Conservation (phyloP, 2,888 invertebrate genomes). For the Tenthredo livida region DNA sequence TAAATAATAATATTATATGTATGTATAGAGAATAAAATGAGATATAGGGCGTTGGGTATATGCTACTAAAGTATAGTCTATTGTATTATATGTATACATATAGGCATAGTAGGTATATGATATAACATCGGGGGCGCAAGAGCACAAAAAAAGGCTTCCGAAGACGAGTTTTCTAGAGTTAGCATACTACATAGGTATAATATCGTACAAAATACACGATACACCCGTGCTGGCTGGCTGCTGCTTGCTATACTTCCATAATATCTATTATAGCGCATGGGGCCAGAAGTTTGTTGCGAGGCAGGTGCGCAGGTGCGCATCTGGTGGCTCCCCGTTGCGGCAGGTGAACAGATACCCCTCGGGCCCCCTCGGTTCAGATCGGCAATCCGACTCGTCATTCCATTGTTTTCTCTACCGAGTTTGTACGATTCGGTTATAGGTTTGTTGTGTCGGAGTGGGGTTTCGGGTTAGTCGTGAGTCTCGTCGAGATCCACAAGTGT, state of each 20-base stretch:
- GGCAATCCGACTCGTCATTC: conserved; percentile 47
- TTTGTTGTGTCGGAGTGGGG: conserved; percentile 46
- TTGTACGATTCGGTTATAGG: conserved; percentile 35
- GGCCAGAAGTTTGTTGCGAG: conserved; percentile 22
- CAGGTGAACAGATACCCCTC: conserved; percentile 65
- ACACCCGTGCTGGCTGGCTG: too few species aligned
- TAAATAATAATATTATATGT: neutral
- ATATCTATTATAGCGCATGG: conserved; percentile 10
- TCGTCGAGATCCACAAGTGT: conserved; percentile 53
- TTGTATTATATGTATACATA: neutral
- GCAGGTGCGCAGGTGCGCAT: conserved; percentile 52
- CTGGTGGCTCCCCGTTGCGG: conserved; percentile 72
- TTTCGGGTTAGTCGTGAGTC: conserved; percentile 38
- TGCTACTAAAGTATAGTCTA: neutral
- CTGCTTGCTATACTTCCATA: conserved; percentile 1
- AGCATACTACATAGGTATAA: neutral
- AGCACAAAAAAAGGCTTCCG: conserved; percentile 27
- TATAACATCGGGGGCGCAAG: conserved; percentile 27
- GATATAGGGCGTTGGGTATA: neutral
- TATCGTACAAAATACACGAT: neutral
- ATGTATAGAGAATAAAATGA: neutral
- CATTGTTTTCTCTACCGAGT: conserved; percentile 50
- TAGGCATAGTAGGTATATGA: neutral
- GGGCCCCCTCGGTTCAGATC: conserved; percentile 37
- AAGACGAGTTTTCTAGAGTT: conserved; percentile 41